Base-by-base conservation (phyloP, 2,797 vertebrate genomes). In the Anableps anableps region DNA sequence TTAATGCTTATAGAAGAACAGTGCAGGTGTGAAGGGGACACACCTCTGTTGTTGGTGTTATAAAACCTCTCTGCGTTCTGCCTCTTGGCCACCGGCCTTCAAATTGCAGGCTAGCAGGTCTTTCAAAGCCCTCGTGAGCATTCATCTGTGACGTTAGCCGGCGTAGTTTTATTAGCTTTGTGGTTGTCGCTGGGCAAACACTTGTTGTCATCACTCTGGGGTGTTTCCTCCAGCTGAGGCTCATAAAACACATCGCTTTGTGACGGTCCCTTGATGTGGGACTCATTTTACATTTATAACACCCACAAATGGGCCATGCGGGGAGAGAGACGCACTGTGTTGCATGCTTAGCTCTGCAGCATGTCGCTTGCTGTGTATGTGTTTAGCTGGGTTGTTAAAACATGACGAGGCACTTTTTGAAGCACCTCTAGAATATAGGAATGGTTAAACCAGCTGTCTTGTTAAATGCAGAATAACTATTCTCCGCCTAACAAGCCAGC, bases 221-320 rank as follows among this genome's bases (percentile, higher is more conserved):
- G 93, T 95, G 93, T 95, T 95, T 94, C 93, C 93, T 92, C 85
- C 92, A 94, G 92, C 93, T 90, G 91, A 86, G 88, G 73, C 90
- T 83, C 87, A 45, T 94, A 94, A 95, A 94, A 92, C 87, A 85
- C 91, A 47, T 85, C 73, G 88, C 92, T 93, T 93, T 94, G 92
- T 92, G 92, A 92, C 91, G 71, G 83, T 82, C 73, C 87, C 91
- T 93, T 95, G 89, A 95, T 94, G 93, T 93, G 93, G 93, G 75
- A 83, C 83, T 80, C 78, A 48, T 88, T 93, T 93, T 87, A 91
- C 84, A 86, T 89, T 89, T 85, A 82, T 84, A 82, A 82, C 78
- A 87, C 82, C 93, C 93, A 80, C 92, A 93, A 92, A 90, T 86
- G 87, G 90, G 82, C 76, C 76, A 80, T 73, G 86, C 17, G 74